Evolutionary conservation across 2,888 invertebrate species (phyloP), one percentile per base, ranked within the genome.

Genomic region (Acronicta aceris): DNA sequence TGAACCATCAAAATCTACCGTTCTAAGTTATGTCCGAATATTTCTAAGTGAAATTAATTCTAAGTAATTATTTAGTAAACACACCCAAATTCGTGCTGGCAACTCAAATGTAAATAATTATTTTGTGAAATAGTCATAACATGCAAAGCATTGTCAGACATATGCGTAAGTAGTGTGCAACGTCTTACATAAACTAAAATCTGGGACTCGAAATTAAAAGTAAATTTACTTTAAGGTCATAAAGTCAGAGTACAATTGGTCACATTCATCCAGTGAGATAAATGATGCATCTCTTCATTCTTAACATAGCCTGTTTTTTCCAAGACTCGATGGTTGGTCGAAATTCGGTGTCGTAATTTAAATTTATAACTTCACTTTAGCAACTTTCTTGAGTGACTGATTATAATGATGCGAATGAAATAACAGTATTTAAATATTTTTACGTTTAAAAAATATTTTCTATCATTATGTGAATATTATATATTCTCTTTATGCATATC

Each of bases 161-260:
- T 54, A 74, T 75, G 71, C 73, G 77, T 78, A 79, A 71, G 76
- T 76, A 68, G 71, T 73, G 57, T 73, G 79, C 75, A 84, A 82
- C 61, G 59, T 71, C 67, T 84, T 83, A 79, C 85, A 76, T 60
- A 80, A 82, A 82, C 70, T 66, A 72, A 77, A 74, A 78, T 78
- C 57, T 75, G 73, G 69, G 61, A 66, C 71, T 70, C 51, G 53
- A 59, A 66, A 77, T 63, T 70, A 60, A 62, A 71, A 68, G 38
- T 52, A 51, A 74, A 77, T 74, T 66, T 45, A 48, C 25, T 57
- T 55, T 58, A 64, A 62, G 59, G 52, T 65, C 70, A 57, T 62
- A 38, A 42, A 47, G 51, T 42, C 43, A 43, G 57, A 33, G 9
- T 53, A 42, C 41, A 53, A 38, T 46, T 59, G 53, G 42, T 49